phyloP scores from a whole-genome alignment of 64 coral and sea anemone genomes.

The Pocillopora damicornis region DNA sequence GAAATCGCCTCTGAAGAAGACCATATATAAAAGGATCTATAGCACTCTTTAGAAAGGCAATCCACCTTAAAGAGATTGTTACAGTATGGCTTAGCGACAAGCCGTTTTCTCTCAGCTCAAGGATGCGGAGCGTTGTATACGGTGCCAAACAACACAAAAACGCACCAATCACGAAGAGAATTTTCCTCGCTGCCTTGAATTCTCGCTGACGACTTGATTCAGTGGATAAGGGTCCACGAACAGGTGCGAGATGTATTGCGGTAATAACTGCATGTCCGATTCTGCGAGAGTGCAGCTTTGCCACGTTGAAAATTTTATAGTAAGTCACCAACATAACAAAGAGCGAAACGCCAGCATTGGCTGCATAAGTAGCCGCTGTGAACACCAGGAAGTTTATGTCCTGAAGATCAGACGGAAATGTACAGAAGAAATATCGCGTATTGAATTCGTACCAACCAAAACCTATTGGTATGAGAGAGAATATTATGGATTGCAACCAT shows the following conservation, averaged over 20 bases:
- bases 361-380: slow-evolving; percentile 58
- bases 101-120: slow-evolving; percentile 52
- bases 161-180: slow-evolving; percentile 93
- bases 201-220: slow-evolving; percentile 87
- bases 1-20: slow-evolving; percentile 87
- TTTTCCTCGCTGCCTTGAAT: slow-evolving; percentile 93
- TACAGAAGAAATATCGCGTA: slow-evolving; percentile 78
- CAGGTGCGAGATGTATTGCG: slow-evolving; percentile 68
- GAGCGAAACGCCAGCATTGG: slow-evolving; percentile 74
- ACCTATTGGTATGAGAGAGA: slow-evolving; percentile 67
- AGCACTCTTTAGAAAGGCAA: slow-evolving; percentile 89
- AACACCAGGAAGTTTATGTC: slow-evolving; percentile 58
- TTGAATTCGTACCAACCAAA: slow-evolving; percentile 88
- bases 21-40: slow-evolving; percentile 99
- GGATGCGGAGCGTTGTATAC: slow-evolving; percentile 70
- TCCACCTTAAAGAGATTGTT: slow-evolving; percentile 79
- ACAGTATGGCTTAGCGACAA: slow-evolving; percentile 27
- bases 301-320: slow-evolving; percentile 92
- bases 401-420: slow-evolving; percentile 65
- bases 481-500: slow-evolving; percentile 80
- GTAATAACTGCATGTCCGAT: slow-evolving; percentile 89
- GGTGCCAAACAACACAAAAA: slow-evolving; percentile 90
- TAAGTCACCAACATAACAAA: slow-evolving; percentile 68
- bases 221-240: slow-evolving; percentile 46
- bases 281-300: slow-evolving; percentile 80